These are phyloP conservation scores for Philotrypesis tridentata DNA, from an alignment of 1,140 invertebrate species.

Conservation along the genomic window DNA sequence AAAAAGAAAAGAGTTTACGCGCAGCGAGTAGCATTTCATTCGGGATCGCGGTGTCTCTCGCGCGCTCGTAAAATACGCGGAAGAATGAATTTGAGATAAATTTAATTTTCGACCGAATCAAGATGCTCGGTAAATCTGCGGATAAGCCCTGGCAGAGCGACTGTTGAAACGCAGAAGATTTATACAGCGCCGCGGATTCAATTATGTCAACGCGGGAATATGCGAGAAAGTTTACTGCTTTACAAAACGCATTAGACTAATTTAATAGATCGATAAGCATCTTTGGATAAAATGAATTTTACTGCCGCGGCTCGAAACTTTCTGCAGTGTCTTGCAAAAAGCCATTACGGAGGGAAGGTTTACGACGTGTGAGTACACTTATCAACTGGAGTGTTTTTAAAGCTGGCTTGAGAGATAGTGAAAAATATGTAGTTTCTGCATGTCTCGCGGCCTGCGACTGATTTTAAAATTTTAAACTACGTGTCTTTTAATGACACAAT, in stretches of 20 bases:
- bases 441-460: too few relatives aligned
- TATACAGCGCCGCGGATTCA: neutral
- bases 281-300: neutral
- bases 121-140: neutral
- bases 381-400: conserved; percentile 1
- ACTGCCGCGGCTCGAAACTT: neutral
- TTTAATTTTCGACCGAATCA: too few relatives aligned
- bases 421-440: neutral
- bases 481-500: too few relatives aligned
- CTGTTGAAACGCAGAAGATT: neutral
- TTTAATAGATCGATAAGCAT: conserved; percentile 1
- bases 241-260: neutral
- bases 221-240: neutral
- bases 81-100: too few relatives aligned
- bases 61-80: too few relatives aligned
- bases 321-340: neutral
- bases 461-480: too few relatives aligned
- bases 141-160: too few relatives aligned
- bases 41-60: too few relatives aligned
- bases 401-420: too few relatives aligned
- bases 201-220: neutral
- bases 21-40: too few relatives aligned
- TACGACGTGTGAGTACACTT: neutral
- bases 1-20: too few relatives aligned
- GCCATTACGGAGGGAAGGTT: neutral